Evolutionary conservation across 1,140 invertebrate species (phyloP).

Genomic region (Eciton burchellii): DNA sequence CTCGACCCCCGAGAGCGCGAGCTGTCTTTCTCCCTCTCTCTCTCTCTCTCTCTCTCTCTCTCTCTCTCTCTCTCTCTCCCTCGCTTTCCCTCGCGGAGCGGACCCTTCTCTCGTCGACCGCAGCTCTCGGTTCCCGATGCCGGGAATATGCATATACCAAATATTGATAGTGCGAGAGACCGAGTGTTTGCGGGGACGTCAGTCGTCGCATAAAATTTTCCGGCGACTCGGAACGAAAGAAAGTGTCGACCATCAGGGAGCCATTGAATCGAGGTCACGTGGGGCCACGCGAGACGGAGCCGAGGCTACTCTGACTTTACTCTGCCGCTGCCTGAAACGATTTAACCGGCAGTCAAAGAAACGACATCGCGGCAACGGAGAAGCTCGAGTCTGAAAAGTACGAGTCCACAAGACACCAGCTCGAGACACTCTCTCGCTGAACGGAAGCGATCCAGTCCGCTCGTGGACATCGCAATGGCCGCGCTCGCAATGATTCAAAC

Average conservation of each 20-base stretch:
- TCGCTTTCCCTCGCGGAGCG: conserved; percentile 23
- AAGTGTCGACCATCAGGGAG: conserved; percentile 39
- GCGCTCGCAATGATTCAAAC: too few species aligned
- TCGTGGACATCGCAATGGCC: too few species aligned
- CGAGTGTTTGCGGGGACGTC: conserved; percentile 45
- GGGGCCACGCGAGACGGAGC: neutral
- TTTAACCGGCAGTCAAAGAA: too few species aligned
- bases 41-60: conserved; percentile 22
- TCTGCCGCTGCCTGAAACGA: neutral
- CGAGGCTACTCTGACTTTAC: neutral
- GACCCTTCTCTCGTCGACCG: conserved; percentile 37
- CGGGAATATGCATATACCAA: conserved; percentile 72
- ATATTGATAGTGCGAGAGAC: conserved; percentile 67
- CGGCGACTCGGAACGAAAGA: conserved; percentile 24
- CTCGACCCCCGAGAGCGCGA: conserved; percentile 13
- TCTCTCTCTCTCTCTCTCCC: neutral
- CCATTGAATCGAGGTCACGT: neutral
- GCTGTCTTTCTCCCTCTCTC: neutral
- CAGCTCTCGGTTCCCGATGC: conserved; percentile 54
- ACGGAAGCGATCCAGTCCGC: too few species aligned
- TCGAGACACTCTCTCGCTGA: too few species aligned
- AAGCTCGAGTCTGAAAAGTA: too few species aligned
- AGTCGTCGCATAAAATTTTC: conserved; percentile 64
- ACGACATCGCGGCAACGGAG: too few species aligned
- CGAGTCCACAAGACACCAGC: too few species aligned